Evolutionary conservation across 2,113 vertebrate species (phyloP).

Genomic region (Candoia aspera): DNA sequence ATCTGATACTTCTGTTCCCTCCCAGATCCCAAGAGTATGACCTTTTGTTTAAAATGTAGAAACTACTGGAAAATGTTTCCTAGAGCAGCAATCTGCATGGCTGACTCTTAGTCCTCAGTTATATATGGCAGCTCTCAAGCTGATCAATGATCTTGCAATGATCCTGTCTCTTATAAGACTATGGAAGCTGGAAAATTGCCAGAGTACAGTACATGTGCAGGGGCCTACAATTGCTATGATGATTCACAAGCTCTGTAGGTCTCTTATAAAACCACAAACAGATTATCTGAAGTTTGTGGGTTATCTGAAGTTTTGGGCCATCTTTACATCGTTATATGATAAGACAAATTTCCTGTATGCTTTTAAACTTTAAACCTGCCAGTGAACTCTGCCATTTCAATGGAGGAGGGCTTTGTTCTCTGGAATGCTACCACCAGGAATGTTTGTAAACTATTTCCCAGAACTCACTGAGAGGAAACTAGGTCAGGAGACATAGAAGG

Average conservation of each 20-base stretch:
- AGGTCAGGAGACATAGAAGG: too few relatives aligned
- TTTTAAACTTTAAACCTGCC: not conserved
- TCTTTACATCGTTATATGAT: not conserved
- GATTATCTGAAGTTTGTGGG: not conserved
- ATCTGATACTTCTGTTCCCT: too few relatives aligned
- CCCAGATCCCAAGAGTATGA: too few relatives aligned
- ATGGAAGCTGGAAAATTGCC: not conserved
- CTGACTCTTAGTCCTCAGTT: not conserved
- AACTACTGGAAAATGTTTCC: not conserved
- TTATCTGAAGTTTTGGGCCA: too few relatives aligned
- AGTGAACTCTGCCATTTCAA: not conserved
- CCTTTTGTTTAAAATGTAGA: too few relatives aligned
- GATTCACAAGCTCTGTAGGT: not conserved
- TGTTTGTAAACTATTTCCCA: too few relatives aligned
- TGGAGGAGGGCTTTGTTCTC: too few relatives aligned
- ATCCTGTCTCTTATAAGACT: not conserved
- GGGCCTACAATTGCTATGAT: not conserved
- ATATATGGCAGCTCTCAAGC: not conserved
- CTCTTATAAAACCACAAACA: not conserved
- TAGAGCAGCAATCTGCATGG: not conserved
- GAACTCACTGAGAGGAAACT: too few relatives aligned
- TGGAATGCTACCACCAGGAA: too few relatives aligned
- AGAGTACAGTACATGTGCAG: not conserved
- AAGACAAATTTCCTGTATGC: not conserved
- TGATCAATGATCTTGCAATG: not conserved